Base-by-base conservation (phyloP, 2,797 vertebrate genomes). In the Naso thynnoides region DNA sequence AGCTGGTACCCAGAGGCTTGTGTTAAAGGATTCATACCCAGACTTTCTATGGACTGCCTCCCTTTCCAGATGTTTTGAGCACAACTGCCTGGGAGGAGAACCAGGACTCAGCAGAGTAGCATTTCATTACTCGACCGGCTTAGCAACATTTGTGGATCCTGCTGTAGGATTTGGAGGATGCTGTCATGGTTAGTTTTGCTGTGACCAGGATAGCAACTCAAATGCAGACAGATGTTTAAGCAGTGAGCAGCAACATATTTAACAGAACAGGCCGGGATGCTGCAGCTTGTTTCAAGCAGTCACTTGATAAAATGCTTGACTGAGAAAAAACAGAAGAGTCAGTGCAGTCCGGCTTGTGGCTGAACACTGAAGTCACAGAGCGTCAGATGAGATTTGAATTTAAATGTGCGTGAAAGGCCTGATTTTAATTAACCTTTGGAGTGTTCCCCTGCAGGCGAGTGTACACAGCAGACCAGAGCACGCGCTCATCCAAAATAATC, bases 381-480 rank as follows among this genome's bases (percentile, higher is more conserved):
- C 61, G 53, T 84, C 41, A 78, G 44, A 68, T 58, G 26, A 77
- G 44, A 58, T 14, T 53, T 8, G 56, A 21, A 57, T 77, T 73
- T 57, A 44, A 79, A 78, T 44, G 47, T 7, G 27, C 55, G 45
- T 54, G 44, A 73, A 81, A 65, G 29, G 18, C 31, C 13, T 3
- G 4, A 5, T 70, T 84, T 84, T 81, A 77, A 85, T 87, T 80
- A 89, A 83, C 73, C 55, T 70, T 71, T 48, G 15, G 21, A 60
- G 29, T n/a, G 23, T 45, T 68, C 53, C 73, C 58, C 79, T 15
- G 33, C 82, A 95, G 93, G 88, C 88, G 36, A 36, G 68, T 93
- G 54, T 94, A 95, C 84, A 93, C 93, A 15, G 86, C 89, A 23
- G 86, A 93, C 23, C 81, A 90, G 81, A 89, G 92, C 57, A 81